Conservation (phyloP, 2,797 vertebrate species). For the Momotus momota region DNA sequence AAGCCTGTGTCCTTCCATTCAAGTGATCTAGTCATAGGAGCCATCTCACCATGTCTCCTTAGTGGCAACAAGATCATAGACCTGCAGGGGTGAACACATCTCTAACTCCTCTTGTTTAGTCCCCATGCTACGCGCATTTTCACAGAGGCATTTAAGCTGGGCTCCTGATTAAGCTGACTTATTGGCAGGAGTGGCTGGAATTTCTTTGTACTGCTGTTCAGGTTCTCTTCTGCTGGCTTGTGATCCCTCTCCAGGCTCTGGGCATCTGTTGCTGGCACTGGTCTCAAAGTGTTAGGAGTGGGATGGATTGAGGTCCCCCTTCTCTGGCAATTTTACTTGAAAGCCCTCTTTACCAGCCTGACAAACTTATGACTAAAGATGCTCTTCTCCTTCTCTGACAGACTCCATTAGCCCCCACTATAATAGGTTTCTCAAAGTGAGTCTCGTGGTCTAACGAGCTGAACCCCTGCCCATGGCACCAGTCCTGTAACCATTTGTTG, state of each 20-base stretch:
- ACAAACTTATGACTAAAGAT: neutral
- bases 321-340: neutral
- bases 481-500: neutral
- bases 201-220: neutral
- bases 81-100: neutral
- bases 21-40: neutral
- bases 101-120: neutral
- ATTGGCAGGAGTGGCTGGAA: neutral
- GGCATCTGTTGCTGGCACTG: neutral
- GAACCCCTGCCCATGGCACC: neutral
- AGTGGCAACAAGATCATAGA: neutral
- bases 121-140: neutral
- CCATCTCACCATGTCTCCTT: neutral
- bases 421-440: neutral
- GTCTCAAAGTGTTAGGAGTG: neutral
- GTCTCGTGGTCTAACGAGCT: neutral
- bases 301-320: neutral
- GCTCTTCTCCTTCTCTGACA: neutral
- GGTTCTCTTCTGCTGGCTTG: neutral
- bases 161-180: neutral
- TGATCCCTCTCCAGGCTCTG: neutral
- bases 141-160: neutral
- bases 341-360: neutral
- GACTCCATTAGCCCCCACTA: neutral
- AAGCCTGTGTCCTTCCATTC: too few species aligned